Base-by-base conservation (phyloP, 1,140 invertebrate genomes). In the Nasonia giraulti region DNA sequence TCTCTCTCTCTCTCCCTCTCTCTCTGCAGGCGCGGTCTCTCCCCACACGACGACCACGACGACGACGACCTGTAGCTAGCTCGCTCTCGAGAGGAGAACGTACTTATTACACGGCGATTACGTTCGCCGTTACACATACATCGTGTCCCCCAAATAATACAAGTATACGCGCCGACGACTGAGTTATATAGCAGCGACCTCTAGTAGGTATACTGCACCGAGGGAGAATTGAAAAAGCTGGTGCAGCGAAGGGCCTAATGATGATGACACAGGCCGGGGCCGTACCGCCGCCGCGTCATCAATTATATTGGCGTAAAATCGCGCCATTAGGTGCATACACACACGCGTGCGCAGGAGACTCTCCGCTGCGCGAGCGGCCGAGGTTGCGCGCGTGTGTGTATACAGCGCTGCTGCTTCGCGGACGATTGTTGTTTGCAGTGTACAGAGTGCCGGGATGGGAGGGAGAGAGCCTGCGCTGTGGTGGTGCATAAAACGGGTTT, bases 401-500 rank as follows among this genome's bases (percentile, higher is more conserved):
- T 44, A 44, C 10, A 8, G 40, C 40, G 40, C 12, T 50, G 55
- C 14, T 7, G 20, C 27, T 27, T 1, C 27, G 27, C 55, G 17
- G 20, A 20, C 55, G 55, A 62, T 62, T 62, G 55, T 62, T 62
- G 55, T 62, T n/a, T 62, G 55, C 55, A 62, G 55, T 62, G 20
- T 50, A 14, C 12, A 12, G 12, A 4, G 55, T 20, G 55, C 20
- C 20, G 20, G 55, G 17, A 14, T 4, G 55, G n/a, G 55, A 62
- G 20, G n/a, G 55, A 62, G 8, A 62, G 55, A 62, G 12, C 14
- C 1, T 11, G 20, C 37, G 12, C 44, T 5, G 55, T 62, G 55
- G n/a, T 44, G 12, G 27, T 62, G 62, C 62, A 37, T 37, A 55
- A 62, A 62, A 69, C 62, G 75, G 73, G 62, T 77, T 68, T 82